Evolutionary conservation across 1,140 invertebrate genomes (phyloP).

Genomic region (Cylas formicarius): DNA sequence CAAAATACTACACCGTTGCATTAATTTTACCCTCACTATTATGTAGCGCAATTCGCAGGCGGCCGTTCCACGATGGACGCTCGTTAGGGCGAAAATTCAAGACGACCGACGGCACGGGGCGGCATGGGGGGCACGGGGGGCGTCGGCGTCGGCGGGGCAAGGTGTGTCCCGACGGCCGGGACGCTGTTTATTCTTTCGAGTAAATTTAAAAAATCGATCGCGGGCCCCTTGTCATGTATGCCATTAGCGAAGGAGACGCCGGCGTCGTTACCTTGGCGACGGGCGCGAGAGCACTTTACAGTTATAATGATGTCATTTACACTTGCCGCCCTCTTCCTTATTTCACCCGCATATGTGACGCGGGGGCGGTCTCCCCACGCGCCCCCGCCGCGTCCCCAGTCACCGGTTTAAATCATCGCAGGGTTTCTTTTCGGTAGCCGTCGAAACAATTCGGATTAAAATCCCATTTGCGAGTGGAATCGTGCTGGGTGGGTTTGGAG

Average conservation of each 20-base stretch:
- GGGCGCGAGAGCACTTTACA: conserved; percentile 42
- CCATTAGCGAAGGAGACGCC: conserved; percentile 37
- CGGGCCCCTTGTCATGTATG: conserved; percentile 43
- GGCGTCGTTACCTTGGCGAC: conserved; percentile 38
- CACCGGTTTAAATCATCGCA: neutral
- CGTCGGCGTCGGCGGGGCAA: neutral
- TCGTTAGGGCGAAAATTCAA: conserved; percentile 18
- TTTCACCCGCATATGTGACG: conserved; percentile 37
- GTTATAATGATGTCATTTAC: conserved; percentile 46
- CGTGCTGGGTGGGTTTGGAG: too few relatives aligned
- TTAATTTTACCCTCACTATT: too few relatives aligned
- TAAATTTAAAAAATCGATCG: conserved; percentile 44
- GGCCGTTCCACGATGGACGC: conserved; percentile 2
- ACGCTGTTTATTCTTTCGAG: conserved; percentile 40
- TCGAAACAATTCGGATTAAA: conserved; percentile 27
- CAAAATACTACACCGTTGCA: too few relatives aligned
- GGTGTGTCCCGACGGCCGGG: conserved; percentile 5
- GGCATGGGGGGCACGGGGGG: conserved; percentile 4
- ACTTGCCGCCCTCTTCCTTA: conserved; percentile 40
- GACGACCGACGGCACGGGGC: conserved; percentile 5
- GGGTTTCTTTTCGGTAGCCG: neutral
- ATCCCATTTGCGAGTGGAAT: conserved; percentile 26
- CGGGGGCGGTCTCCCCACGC: conserved; percentile 32
- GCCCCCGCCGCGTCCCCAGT: conserved; percentile 11
- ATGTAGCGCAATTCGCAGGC: too few relatives aligned